Evolutionary conservation across 1,140 invertebrate species (phyloP), one percentile per base, ranked within the genome.

Genomic region (Zaprionus gabonicus): DNA sequence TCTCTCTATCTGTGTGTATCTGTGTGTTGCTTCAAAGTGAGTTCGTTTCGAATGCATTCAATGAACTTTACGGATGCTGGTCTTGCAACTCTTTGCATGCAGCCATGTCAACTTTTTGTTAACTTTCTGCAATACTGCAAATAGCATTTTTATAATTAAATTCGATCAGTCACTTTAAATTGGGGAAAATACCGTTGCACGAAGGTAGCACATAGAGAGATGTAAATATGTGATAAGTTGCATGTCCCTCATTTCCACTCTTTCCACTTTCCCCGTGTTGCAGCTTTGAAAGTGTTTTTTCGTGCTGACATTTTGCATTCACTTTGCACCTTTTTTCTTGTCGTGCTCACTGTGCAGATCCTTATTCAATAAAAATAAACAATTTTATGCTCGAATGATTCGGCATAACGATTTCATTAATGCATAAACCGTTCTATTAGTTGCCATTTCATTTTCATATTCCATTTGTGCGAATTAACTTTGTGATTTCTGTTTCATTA

Each of bases 141-240:
- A 51, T 25, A 51, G 46, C 46, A 51, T 20, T 51, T 51, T 51
- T 51, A 51, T 51, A 51, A 51, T 51, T 51, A 51, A 51, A 51
- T 51, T 51, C 46, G 46, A 51, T 51, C 46, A 51, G 46, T 51
- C 46, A 51, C 46, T 25, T 51, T 25, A 25, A 23, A 51, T 25
- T 10, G 46, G 9, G 2, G 2, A 13, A 46, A 51, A 51, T 13
- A 13, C 20, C 46, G 3, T 51, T 51, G 12, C 46, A 23, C 20
- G 3, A 12, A 51, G 20, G 17, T 23, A 51, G 25, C 6, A 4
- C 7, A 20, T 7, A 51, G 31, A 34, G 31, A 10, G 31, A 3
- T 34, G 31, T 51, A 5, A 20, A 23, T 49, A 13, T 23, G 17
- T 46, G 6, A 17, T 23, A 51, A 51, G 46, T 51, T 51, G 3